Evolutionary conservation across 2,113 vertebrate species (phyloP).

Genomic region (Seriola dumerili): DNA sequence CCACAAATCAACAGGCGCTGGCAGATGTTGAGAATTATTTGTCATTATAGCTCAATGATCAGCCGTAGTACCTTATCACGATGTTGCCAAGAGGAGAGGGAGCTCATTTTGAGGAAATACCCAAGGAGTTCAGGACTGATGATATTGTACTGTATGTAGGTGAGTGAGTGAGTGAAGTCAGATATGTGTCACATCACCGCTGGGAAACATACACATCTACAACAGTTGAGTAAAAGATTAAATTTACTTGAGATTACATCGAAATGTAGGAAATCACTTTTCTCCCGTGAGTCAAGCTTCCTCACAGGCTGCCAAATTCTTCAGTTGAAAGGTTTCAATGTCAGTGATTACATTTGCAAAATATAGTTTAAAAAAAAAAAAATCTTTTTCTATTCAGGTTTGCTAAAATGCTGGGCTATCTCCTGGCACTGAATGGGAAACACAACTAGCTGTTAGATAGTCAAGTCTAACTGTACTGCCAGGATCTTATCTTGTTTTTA

Average conservation of each 20-base stretch:
- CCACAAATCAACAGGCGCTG: slow-evolving; percentile 70
- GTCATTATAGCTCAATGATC: slow-evolving; percentile 50
- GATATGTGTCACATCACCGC: background rate
- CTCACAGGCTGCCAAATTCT: background rate
- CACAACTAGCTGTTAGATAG: slow-evolving; percentile 29
- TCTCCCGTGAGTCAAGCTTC: background rate
- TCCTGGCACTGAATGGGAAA: slow-evolving; percentile 54
- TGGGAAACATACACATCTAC: background rate
- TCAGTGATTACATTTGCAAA: background rate
- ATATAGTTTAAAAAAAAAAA: too few relatives aligned
- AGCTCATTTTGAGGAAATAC: slow-evolving; percentile 16
- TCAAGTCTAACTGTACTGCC: slow-evolving; percentile 51
- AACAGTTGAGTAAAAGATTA: background rate
- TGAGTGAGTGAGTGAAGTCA: background rate
- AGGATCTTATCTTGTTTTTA: slow-evolving; percentile 28
- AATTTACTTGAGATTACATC: background rate
- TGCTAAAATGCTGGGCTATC: background rate
- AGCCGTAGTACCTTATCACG: slow-evolving; percentile 13
- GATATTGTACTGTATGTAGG: background rate
- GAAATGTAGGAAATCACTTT: background rate
- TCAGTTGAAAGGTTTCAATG: background rate
- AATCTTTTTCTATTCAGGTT: background rate
- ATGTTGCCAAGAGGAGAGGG: background rate
- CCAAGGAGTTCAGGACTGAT: background rate
- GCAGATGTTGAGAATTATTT: slow-evolving; percentile 71